phyloP scores from a whole-genome alignment of 2,888 invertebrate genomes.

The Scaeva pyrastri region DNA sequence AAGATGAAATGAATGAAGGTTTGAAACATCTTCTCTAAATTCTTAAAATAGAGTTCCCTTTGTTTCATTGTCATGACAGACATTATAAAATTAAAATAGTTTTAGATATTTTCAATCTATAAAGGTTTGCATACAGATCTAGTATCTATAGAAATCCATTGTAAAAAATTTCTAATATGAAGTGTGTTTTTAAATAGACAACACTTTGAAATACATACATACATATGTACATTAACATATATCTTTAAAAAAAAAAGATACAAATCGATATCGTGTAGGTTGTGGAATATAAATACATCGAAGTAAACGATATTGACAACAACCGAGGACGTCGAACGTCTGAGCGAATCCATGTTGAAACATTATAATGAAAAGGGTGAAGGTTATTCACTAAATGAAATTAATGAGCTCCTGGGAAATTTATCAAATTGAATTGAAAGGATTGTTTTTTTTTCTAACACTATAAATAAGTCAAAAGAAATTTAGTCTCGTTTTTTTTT shows the following conservation, averaged over 20 bases:
- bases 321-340: not conserved
- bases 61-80: too few species aligned
- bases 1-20: too few species aligned
- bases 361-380: not conserved
- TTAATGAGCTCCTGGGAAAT: constrained; percentile 12
- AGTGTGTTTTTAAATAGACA: not conserved
- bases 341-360: not conserved
- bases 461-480: too few species aligned
- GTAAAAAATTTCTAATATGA: too few species aligned
- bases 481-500: too few species aligned
- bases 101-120: too few species aligned
- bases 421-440: constrained; percentile 4
- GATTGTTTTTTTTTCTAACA: not conserved
- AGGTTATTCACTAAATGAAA: not conserved
- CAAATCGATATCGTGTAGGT: not conserved
- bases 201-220: not conserved
- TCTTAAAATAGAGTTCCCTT: too few species aligned
- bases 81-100: too few species aligned
- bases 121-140: too few species aligned
- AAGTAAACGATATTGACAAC: not conserved
- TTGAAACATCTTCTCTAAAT: too few species aligned
- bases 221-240: too few species aligned
- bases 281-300: not conserved
- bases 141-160: too few species aligned
- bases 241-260: not conserved